phyloP scores from a whole-genome alignment of 1,140 invertebrate genomes.

The Maconellicoccus hirsutus region DNA sequence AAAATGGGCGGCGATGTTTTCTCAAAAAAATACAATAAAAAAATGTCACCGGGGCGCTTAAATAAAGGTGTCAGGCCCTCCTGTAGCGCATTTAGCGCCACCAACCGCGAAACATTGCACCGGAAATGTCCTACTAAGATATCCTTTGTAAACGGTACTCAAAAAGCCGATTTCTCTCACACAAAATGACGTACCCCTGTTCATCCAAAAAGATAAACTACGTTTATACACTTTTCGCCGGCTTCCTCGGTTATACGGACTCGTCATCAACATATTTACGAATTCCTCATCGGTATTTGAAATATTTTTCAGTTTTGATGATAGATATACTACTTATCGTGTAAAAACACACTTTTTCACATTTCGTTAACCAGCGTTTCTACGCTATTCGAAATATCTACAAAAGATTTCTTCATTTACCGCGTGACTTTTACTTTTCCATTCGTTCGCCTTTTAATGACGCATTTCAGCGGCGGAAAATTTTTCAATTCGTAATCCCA shows the following conservation, averaged over 20 bases:
- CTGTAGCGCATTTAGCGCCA: constrained; percentile 13
- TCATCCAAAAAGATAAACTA: constrained; percentile 5
- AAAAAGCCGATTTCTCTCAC: constrained; percentile 18
- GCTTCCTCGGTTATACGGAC: background rate
- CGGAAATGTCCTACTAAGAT: constrained; percentile 18
- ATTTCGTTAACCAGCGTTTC: background rate
- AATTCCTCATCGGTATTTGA: constrained; percentile 6
- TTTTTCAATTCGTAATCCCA: background rate
- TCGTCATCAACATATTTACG: background rate
- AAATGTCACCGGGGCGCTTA: constrained; percentile 11
- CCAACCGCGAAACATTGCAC: constrained; percentile 8
- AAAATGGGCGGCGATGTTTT: constrained; percentile 19
- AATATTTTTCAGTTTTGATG: constrained; percentile 9
- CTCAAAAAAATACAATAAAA: background rate
- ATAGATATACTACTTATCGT: constrained; percentile 18
- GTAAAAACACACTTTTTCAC: background rate
- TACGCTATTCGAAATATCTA: background rate
- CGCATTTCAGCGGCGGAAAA: background rate
- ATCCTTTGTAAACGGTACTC: background rate
- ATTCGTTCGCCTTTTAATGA: background rate
- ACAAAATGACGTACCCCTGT: background rate
- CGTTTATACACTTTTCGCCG: background rate
- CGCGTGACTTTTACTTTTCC: constrained; percentile 13
- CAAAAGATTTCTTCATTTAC: constrained; percentile 15
- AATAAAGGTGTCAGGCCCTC: constrained; percentile 12